Base-by-base conservation (phyloP, 2,888 invertebrate genomes). In the Agelastica alni region DNA sequence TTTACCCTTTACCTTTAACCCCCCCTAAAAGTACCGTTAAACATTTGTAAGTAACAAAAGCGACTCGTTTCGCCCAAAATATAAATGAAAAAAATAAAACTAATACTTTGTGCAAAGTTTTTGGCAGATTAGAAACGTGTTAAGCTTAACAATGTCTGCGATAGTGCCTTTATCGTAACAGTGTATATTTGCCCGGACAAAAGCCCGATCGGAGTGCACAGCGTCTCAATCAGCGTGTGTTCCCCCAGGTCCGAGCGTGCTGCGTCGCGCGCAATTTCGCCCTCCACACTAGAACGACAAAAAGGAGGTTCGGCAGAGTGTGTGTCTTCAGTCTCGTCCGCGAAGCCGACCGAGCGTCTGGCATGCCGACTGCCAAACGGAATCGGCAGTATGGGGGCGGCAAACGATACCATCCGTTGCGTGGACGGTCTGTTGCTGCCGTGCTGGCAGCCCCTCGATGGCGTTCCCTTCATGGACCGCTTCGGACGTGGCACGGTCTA, bases 401-500 rank as follows among this genome's bases (percentile, higher is more conserved):
- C 56, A 53, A 59, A 51, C 56, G 59, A 57, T 56, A 56, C 58
- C 49, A 71, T 64, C 64, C 52, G 46, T 12, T 99, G 98, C 80
- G 82, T 83, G 67, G 85, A 89, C 47, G 99, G 98, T 36, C 81
- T 98, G 57, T 70, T 97, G 63, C 78, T 99, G 49, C 93, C 96
- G 17, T 80, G 89, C 59, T 99, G 98, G 98, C 75, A 75, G 66
- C 96, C 96, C n/a, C 80, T 85, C 67, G 85, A 85, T 22, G 86
- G 89, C 77, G 83, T 94, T 46, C 81, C 87, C 44, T 76, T 84
- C 41, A 83, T 86, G 49, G 93, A 95, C 71, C 84, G 91, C 60
- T 81, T 92, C 60, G 81, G 93, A 56, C 86, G 99, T 20, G 98
- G 98, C 34, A 70, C 89, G 59, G 87, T 94, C 58, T 99, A 99